Conservation (phyloP, 2,113 vertebrate genomes). For the Philantomba maxwellii region DNA sequence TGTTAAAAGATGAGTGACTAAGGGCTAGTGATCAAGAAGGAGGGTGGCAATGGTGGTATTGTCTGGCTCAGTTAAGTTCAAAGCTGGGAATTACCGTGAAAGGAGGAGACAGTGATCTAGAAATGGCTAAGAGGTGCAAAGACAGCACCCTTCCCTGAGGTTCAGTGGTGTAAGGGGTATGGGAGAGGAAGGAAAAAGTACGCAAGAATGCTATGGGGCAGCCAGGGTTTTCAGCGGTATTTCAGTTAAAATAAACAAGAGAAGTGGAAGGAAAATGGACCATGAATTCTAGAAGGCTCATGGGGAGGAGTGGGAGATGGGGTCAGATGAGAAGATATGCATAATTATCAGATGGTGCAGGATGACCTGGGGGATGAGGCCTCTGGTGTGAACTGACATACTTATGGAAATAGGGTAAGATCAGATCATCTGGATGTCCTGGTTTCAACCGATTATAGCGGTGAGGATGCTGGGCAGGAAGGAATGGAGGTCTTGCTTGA, state of each 20-base stretch:
- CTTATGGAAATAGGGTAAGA: not conserved
- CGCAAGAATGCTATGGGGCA: not conserved
- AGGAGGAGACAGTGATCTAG: not conserved
- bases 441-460: not conserved
- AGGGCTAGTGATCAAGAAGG: not conserved
- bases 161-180: not conserved
- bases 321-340: not conserved
- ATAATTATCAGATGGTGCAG: not conserved
- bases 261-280: not conserved
- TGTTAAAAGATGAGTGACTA: not conserved
- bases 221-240: not conserved
- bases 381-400: not conserved
- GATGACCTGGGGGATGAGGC: not conserved
- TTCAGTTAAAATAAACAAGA: not conserved
- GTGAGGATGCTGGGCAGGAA: not conserved
- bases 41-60: not conserved
- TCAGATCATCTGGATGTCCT: not conserved
- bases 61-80: not conserved
- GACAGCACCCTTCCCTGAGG: fast-evolving
- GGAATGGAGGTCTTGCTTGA: not conserved
- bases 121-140: not conserved
- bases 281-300: not conserved
- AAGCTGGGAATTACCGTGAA: not conserved
- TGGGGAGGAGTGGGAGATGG: not conserved
- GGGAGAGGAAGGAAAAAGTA: not conserved